phyloP scores from a whole-genome alignment of 1,140 invertebrate species.

The Orius insidiosus region DNA sequence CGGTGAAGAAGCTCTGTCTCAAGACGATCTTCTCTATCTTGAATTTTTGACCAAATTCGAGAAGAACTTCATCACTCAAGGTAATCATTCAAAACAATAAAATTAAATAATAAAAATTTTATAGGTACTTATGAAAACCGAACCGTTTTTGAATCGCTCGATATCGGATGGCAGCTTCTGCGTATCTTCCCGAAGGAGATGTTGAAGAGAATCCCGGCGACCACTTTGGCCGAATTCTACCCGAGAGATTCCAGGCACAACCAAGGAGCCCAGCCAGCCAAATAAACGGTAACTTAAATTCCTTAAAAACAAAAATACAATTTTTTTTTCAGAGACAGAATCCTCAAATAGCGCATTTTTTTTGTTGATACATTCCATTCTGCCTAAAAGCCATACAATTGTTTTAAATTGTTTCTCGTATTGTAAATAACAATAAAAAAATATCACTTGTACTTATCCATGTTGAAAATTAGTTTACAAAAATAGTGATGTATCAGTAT shows the following conservation, averaged over 20 bases:
- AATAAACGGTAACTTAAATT: not conserved
- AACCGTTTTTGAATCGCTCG: slow-evolving; percentile 96
- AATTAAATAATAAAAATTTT: slow-evolving; percentile 34
- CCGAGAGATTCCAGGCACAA: slow-evolving; percentile 75
- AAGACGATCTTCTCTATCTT: slow-evolving; percentile 94
- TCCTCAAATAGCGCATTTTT: no score
- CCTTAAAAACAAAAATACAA: no score
- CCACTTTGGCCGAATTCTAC: slow-evolving; percentile 93
- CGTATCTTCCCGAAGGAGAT: slow-evolving; percentile 99
- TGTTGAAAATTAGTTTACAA: no score
- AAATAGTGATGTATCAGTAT: no score
- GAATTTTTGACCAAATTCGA: slow-evolving; percentile 99
- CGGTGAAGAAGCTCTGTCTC: slow-evolving; percentile 88
- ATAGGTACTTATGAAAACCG: slow-evolving; percentile 96
- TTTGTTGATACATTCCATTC: no score
- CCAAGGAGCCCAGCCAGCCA: not conserved
- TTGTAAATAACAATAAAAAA: no score
- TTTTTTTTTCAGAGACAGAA: no score
- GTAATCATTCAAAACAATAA: no score
- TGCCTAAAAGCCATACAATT: no score
- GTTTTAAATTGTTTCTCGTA: no score
- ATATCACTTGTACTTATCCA: no score
- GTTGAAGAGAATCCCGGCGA: slow-evolving; percentile 96
- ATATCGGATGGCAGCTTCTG: slow-evolving; percentile 97
- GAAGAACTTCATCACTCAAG: slow-evolving; percentile 98